Base-by-base conservation (phyloP, 2,797 vertebrate genomes). In the Siniperca undulata region DNA sequence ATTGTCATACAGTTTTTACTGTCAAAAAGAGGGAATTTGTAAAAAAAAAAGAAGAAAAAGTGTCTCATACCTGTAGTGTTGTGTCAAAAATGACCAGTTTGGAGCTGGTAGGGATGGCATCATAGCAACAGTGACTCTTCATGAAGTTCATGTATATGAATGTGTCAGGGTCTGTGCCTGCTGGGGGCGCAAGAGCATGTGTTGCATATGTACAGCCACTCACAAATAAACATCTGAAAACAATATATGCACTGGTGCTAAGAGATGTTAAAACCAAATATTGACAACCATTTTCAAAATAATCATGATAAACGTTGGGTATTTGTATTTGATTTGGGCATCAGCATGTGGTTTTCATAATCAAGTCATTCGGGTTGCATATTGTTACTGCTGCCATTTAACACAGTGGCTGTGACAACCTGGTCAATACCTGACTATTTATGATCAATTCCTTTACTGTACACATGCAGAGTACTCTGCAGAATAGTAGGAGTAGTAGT, bases 1-100 rank as follows among this genome's bases (percentile, higher is more conserved):
- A 10, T 2, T 1, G 3, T 14, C 22, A 14, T 38, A 6, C 7
- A 58, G 11, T 62, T 19, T 30, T 36, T 44, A 38, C 59, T 16
- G 24, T 36, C 40, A 50, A 17, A 7, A 61, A 53, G 12, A 40
- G 0, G 0, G 11, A 13, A 36, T 17, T 11, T 34, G 48, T 17
- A 7, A n/a, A 38, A 6, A 14, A 14, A 58, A 8, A n/a, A n/a
- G 4, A 36, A 27, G 2, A 16, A 30, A 22, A 44, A 2, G 22
- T 24, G 30, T 5, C 14, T 5, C 17, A 5, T 82, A 99, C 98
- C 97, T 99, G 96, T 38, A 99, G 93, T 0, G 91, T 95, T 11
- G 96, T 97, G 86, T 99, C 98, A 1, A 99, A 99, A 82, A 99
- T 95, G 4, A 99, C 97, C 2, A 99, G 95, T 87, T 99, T 99